A percentile compares a stretch with the other conserved stretches of the same genome.
Evolutionary conservation across 2,888 invertebrate genomes (phyloP).

Genomic region (Ethmia dodecea): DNA sequence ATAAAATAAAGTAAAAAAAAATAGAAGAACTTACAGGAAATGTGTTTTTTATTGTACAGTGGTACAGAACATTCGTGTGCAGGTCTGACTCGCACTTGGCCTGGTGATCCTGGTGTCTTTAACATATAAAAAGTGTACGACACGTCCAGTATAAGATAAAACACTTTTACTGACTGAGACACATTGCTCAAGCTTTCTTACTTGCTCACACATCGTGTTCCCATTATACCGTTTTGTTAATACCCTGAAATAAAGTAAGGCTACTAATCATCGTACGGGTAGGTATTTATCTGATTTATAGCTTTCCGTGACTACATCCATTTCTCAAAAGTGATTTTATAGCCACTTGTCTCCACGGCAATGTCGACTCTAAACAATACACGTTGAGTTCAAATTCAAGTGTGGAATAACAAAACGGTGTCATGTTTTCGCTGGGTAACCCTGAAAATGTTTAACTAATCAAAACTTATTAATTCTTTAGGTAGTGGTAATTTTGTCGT

Average conservation of each 20-base stretch:
- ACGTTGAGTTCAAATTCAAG: constrained; percentile 37
- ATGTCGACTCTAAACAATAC: constrained; percentile 34
- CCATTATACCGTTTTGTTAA: too few relatives aligned
- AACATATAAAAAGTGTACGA: too few relatives aligned
- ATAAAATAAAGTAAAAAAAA: too few relatives aligned
- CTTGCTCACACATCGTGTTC: too few relatives aligned
- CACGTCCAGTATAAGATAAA: too few relatives aligned
- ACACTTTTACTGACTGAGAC: too few relatives aligned
- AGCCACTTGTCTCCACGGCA: constrained; percentile 36
- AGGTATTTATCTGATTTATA: constrained; percentile 64
- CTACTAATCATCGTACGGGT: constrained; percentile 44
- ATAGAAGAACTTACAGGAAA: too few relatives aligned
- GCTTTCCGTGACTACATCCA: constrained; percentile 58
- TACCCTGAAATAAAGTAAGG: not conserved
- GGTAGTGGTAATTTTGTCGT: constrained; percentile 29
- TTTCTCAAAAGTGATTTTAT: constrained; percentile 65
- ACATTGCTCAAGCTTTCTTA: too few relatives aligned
- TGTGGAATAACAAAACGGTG: constrained; percentile 35
- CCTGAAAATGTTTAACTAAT: constrained; percentile 61
- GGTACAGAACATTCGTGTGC: too few relatives aligned
- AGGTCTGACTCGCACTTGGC: too few relatives aligned
- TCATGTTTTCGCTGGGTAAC: constrained; percentile 60
- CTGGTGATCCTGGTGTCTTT: too few relatives aligned
- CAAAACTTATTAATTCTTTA: constrained; percentile 52
- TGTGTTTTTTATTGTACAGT: too few relatives aligned